Evolutionary conservation across 2,797 vertebrate genomes (phyloP), one percentile per base, ranked within the genome.

Genomic region (Delichon dasypus): DNA sequence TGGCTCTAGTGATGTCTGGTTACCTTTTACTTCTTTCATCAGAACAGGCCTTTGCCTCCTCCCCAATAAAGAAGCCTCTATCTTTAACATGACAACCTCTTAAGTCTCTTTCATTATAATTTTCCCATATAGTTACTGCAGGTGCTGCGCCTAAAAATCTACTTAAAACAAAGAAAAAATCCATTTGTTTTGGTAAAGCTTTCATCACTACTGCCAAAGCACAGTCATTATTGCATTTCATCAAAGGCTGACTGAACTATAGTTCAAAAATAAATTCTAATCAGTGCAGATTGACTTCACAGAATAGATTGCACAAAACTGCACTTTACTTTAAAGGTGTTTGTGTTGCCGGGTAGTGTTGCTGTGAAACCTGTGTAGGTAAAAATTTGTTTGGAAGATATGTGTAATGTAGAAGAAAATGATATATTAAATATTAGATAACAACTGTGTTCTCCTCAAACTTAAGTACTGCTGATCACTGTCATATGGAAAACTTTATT

Each of bases 21-120:
- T 90, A 40, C 21, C 16, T 78, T 51, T 71, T 51, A n/a, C 17
- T 61, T 58, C 16, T 27, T 65, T 65, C 47, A 66, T 47, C 27
- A 55, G 30, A 86, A 36, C 17, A 51, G 6, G 32, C 7, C 8
- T 58, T 62, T 77, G 3, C 2, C 3, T 3, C 6, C 12, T 27
- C 7, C 32, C 6, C 5, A 0, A 42, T 38, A 50, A 80, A n/a
- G 6, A 74, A 79, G 40, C 1, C 7, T 80, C 40, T 40, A 0
- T 55, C 20, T 90, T 84, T 62, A 68, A 47, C 8, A 62, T 30
- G 13, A 48, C 26, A 75, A 11, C 6, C 20, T 68, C 16, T 83
- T 85, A 48, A 1, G 4, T 27, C 10, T 65, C 10, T 53, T 72
- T 72, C 11, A 26, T n/a, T 73, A 11, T n/a, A 10, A 57, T 75